phyloP scores from a whole-genome alignment of 1,140 invertebrate species.

The Procambarus virginalis region DNA sequence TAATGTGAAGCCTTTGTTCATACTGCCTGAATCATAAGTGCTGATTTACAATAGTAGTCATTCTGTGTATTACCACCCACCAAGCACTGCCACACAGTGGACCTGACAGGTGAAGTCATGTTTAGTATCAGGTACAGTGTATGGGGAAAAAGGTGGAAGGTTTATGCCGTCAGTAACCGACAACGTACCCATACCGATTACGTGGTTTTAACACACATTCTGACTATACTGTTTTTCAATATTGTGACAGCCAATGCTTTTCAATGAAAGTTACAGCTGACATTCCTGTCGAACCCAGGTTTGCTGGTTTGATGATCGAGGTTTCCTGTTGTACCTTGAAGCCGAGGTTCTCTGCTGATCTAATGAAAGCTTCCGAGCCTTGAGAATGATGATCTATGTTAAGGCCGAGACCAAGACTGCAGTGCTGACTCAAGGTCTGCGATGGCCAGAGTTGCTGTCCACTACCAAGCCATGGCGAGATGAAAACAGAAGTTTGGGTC shows the following conservation, averaged over 20 bases:
- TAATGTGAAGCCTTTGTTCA: not conserved
- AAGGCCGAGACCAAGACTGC: not conserved
- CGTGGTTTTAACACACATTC: not conserved
- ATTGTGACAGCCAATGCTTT: not conserved
- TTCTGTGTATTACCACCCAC: not conserved
- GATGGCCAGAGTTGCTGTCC: not conserved
- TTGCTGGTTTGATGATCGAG: not conserved
- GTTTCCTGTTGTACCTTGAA: not conserved
- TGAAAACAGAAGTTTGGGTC: slow-evolving; percentile 9
- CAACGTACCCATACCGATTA: not conserved
- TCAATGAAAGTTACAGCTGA: not conserved
- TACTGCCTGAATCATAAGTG: not conserved
- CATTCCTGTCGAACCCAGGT: not conserved
- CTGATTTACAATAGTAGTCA: not conserved
- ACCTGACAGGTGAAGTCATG: not conserved
- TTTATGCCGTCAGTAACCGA: not conserved
- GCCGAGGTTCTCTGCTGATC: not conserved
- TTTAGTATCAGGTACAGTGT: no score
- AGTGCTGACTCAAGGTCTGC: not conserved
- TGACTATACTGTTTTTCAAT: not conserved
- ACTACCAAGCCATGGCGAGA: slow-evolving; percentile 3
- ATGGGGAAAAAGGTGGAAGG: not conserved
- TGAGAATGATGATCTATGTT: not conserved
- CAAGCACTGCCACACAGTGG: not conserved
- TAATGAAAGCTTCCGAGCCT: not conserved